Evolutionary conservation across 2,888 invertebrate species (phyloP).

Genomic region (Tridacna gigas): DNA sequence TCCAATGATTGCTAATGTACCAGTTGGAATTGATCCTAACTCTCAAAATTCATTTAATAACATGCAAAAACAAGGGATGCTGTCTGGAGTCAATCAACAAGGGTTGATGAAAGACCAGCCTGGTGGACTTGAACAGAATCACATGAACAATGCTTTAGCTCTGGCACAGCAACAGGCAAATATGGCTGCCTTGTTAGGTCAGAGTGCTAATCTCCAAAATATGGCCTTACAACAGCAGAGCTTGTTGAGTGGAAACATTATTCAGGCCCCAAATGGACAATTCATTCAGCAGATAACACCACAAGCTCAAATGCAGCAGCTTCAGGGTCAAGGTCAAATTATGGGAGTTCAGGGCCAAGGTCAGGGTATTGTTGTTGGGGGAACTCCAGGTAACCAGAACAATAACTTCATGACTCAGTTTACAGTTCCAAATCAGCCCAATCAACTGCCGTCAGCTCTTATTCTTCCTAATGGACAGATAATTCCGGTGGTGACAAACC

Average conservation of each 20-base stretch:
- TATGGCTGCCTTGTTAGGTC: slow-evolving; percentile 66
- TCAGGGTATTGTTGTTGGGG: slow-evolving; percentile 56
- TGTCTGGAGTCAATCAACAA: slow-evolving; percentile 43
- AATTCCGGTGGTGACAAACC: slow-evolving; percentile 85
- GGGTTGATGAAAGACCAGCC: slow-evolving; percentile 47
- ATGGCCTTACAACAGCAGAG: slow-evolving; percentile 61
- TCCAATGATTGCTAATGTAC: slow-evolving; percentile 72
- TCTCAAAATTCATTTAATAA: slow-evolving; percentile 48
- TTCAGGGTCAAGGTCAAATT: slow-evolving; percentile 60
- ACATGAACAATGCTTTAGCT: slow-evolving; percentile 57
- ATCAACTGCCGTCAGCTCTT: slow-evolving; percentile 83
- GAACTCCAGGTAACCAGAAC: slow-evolving; percentile 68
- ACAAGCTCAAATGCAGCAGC: slow-evolving; percentile 46
- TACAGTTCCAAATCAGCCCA: slow-evolving; percentile 71
- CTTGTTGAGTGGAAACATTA: slow-evolving; percentile 54
- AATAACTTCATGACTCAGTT: slow-evolving; percentile 72
- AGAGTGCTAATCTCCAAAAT: slow-evolving; percentile 55
- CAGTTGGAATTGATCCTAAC: slow-evolving; percentile 63
- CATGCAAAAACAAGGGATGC: slow-evolving; percentile 52
- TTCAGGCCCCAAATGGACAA: slow-evolving; percentile 61
- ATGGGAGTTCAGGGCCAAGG: slow-evolving; percentile 61
- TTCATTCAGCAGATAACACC: slow-evolving; percentile 60
- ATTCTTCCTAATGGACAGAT: slow-evolving; percentile 85
- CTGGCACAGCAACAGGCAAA: slow-evolving; percentile 71
- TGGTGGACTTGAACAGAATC: slow-evolving; percentile 61